Base-by-base conservation (phyloP, 2,888 invertebrate genomes). In the Acanthopleura granulata region DNA sequence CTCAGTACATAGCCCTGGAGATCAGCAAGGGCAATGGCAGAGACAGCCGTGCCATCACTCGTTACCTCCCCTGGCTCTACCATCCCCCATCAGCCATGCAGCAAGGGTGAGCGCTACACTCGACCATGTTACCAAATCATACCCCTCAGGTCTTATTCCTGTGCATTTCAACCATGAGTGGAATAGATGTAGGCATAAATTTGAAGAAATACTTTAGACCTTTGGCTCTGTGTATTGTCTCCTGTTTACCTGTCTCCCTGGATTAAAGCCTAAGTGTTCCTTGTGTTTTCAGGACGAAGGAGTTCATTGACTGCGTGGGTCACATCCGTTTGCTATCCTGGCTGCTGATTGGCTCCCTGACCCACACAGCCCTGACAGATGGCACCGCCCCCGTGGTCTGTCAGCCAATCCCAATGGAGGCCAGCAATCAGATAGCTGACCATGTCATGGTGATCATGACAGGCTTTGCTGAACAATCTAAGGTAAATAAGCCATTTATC, bases 361-460 rank as follows among this genome's bases (percentile, higher is more conserved):
- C 96, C 29, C 90, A 91, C 83, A 94, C 95, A 70, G 94, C 95
- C 0, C 92, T 95, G 86, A 93, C 93, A 79, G 92, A 93, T 77
- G 85, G 86, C 0, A 49, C 50, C 22, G 80, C 85, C 3, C 86
- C 85, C 15, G 85, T 89, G 51, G 85, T 86, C 16, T 93, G 93
- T 83, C 95, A 95, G 85, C 98, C 99, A 0, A 95, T 99, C 81
- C 98, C 98, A 6, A 95, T 98, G 88, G 98, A 99, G 91, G 96
- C 97, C 71, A 96, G 97, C 72, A 96, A 97, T 87, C 96, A 97
- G 91, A 95, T 99, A 88, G 97, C 98, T 62, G 99, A 99, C 92
- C 97, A 98, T 89, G 94, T 99, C 82, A 97, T 98, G 93, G 95
- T 95, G 22, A 98, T 99, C 86, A 94, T 99, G 93, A 95, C 97